These are phyloP conservation scores for Nomia melanderi DNA, from an alignment of 1,140 invertebrate genomes.

Conservation along the genomic window DNA sequence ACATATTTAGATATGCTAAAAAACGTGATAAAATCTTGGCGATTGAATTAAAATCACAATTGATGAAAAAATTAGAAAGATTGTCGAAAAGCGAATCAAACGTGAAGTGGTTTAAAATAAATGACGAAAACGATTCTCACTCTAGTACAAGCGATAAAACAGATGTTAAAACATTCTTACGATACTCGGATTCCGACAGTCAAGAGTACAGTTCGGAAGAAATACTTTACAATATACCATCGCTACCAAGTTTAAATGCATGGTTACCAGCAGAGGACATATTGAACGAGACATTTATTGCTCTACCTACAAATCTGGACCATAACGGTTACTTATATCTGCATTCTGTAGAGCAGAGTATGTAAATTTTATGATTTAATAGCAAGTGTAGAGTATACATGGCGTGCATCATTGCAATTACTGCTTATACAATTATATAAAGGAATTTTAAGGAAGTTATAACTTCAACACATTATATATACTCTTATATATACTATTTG, in stretches of 20 bases:
- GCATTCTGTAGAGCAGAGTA: slow-evolving; percentile 66
- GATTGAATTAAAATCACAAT: slow-evolving; percentile 67
- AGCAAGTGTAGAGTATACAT: background rate
- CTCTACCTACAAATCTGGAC: slow-evolving; percentile 82
- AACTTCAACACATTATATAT: background rate
- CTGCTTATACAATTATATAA: no score
- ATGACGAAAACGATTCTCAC: background rate
- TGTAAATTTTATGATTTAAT: background rate
- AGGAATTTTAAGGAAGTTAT: no score
- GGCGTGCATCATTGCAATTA: no score
- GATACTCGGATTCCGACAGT: background rate
- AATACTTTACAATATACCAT: background rate
- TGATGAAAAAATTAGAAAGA: slow-evolving; percentile 25
- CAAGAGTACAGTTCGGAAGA: background rate
- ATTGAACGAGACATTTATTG: slow-evolving; percentile 78
- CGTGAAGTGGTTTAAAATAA: slow-evolving; percentile 27
- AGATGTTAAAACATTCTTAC: background rate
- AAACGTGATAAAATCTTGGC: slow-evolving; percentile 63
- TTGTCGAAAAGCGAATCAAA: background rate
- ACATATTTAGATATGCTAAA: slow-evolving; percentile 1
- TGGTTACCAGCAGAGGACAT: slow-evolving; percentile 75
- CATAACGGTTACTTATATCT: slow-evolving; percentile 82
- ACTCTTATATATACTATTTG: background rate
- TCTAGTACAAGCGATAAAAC: background rate
- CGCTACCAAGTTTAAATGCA: slow-evolving; percentile 13